Conservation (phyloP, 2,113 vertebrate species). For the Nyctereutes procyonoides region DNA sequence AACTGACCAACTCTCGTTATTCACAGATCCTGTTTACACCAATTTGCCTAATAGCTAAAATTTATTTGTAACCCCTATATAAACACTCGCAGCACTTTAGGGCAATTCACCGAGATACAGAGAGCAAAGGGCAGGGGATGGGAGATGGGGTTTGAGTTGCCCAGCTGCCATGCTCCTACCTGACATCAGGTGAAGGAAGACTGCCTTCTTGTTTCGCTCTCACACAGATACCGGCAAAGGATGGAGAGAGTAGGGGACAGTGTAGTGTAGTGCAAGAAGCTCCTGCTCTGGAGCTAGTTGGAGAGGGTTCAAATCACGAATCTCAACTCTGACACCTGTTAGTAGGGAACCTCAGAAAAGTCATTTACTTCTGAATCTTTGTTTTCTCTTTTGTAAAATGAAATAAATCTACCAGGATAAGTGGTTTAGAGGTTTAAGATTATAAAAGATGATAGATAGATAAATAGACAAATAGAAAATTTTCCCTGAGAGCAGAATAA, state of each 20-base stretch:
- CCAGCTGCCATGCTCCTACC: neutral
- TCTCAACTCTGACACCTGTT: neutral
- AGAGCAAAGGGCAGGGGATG: neutral
- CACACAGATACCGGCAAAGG: neutral
- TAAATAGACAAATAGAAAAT: neutral
- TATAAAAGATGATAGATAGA: neutral
- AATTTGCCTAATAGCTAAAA: neutral
- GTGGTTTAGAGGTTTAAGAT: neutral
- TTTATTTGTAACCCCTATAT: neutral
- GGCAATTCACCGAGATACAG: neutral
- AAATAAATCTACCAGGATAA: neutral
- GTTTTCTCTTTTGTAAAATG: neutral
- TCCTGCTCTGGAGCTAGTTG: neutral
- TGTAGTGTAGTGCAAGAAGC: neutral
- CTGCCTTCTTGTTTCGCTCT: neutral
- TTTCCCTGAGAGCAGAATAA: neutral
- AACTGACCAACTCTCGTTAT: neutral
- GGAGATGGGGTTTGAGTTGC: neutral
- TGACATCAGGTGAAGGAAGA: neutral
- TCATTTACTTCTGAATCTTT: neutral
- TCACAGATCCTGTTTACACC: neutral
- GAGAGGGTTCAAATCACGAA: neutral
- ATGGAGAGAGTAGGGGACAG: accelerated
- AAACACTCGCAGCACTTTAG: neutral
- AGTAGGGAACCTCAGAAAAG: neutral